Percentiles rank a stretch among this genome's conserved stretches.
These are phyloP conservation scores for Orgyia antiqua DNA, from an alignment of 2,888 invertebrate species.

Conservation along the genomic window DNA sequence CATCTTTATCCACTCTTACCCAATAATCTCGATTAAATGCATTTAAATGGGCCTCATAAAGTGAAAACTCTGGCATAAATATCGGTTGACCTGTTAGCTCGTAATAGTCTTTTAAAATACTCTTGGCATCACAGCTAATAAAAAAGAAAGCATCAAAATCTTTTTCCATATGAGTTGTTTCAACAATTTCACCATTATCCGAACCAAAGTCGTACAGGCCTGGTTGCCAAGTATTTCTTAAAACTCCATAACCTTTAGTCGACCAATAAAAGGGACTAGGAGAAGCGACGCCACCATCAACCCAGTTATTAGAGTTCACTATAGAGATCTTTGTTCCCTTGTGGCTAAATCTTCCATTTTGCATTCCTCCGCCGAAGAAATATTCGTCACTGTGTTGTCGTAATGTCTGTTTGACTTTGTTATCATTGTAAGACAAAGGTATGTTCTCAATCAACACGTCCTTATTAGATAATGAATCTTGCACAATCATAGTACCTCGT, in stretches of 20 bases:
- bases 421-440: conserved; percentile 42
- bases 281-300: conserved; percentile 59
- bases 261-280: conserved; percentile 71
- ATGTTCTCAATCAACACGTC: conserved; percentile 45
- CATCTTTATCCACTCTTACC: conserved; percentile 48
- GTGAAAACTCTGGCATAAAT: conserved; percentile 62
- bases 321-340: conserved; percentile 57
- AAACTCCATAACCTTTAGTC: conserved; percentile 54
- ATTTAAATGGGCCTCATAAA: conserved; percentile 66
- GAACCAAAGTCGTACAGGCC: conserved; percentile 59
- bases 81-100: conserved; percentile 61
- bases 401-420: conserved; percentile 42
- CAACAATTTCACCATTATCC: conserved; percentile 23
- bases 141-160: conserved; percentile 63
- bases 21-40: conserved; percentile 69
- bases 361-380: conserved; percentile 70
- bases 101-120: conserved; percentile 59
- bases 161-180: conserved; percentile 41
- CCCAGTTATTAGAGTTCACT: conserved; percentile 58
- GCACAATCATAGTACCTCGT: conserved; percentile 45
- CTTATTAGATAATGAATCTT: conserved; percentile 47
- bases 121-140: conserved; percentile 43
- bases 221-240: conserved; percentile 64
- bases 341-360: conserved; percentile 64
- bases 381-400: conserved; percentile 46